phyloP scores from a whole-genome alignment of 2,797 vertebrate species.

The Zalophus californianus region DNA sequence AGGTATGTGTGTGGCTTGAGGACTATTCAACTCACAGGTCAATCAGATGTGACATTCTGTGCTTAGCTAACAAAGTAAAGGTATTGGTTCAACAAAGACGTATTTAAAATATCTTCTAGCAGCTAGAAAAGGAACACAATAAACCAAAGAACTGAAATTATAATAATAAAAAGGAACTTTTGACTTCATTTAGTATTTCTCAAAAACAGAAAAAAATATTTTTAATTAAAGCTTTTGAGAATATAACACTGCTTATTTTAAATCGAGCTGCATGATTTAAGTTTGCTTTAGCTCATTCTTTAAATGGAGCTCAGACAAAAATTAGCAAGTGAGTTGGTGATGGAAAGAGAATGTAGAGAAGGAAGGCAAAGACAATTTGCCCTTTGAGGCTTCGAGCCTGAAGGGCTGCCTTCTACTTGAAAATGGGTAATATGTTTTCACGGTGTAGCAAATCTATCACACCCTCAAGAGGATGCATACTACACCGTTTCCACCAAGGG shows the following conservation, averaged over 20 bases:
- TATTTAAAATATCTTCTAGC: neutral
- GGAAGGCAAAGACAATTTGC: neutral
- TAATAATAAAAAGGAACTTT: neutral
- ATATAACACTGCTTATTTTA: neutral
- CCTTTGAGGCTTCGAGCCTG: neutral
- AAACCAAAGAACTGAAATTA: neutral
- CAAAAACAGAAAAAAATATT: neutral
- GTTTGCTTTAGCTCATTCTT: conserved; percentile 19
- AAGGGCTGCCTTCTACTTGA: neutral
- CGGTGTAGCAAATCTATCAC: neutral
- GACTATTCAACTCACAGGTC: neutral
- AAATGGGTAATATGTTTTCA: neutral
- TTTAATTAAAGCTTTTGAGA: conserved; percentile 4
- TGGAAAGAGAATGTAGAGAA: neutral
- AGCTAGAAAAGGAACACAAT: neutral
- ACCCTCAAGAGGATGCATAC: neutral
- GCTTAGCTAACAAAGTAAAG: neutral
- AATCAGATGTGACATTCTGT: neutral
- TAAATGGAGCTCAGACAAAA: neutral
- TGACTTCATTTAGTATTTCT: conserved; percentile 43
- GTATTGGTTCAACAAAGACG: neutral
- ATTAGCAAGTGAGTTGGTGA: neutral
- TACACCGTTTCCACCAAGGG: neutral
- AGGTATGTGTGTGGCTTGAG: neutral
- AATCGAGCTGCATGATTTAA: conserved; percentile 11